Evolutionary conservation across 2,888 invertebrate genomes (phyloP), one percentile per base, ranked within the genome.

Genomic region (Lepidocyrtoides sp.): DNA sequence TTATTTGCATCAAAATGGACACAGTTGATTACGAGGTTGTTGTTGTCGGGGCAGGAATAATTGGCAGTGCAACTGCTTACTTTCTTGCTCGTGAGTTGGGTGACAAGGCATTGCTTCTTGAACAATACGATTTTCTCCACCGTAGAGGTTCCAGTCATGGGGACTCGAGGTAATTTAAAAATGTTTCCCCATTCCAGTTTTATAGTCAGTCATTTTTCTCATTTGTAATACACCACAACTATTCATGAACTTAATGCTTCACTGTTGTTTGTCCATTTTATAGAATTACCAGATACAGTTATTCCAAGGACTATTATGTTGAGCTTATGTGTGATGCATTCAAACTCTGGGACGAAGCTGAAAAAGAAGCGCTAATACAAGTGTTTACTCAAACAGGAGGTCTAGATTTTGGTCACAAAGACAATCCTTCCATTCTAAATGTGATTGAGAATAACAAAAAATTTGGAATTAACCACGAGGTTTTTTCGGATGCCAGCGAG

Each of bases 91-190:
- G 89, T 29, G 75, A 92, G 41, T 66, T 82, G 14, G 92, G 92
- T 1, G 51, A 89, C 0, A 86, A 91, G n/a, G 91, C 91, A 0
- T 79, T 93, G 4, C 79, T 94, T n/a, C 54, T 94, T 32, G 94
- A 94, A 26, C 93, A 93, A 63, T 94, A 92, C 84, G 93, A 94
- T 51, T 93, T 92, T 51, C 89, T 94, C 5, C 93, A 94, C 54
- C 51, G 91, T n/a, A 85, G 91, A 14, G 94, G 94, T 1, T 93
- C 94, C 5, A 93, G 93, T 89, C 94, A 94, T 87, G 94, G 94
- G 2, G 93, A 93, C 17, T 93, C 93, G 26, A 92, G 94, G 93
- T 94, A 48, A 17, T 17, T 57, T 57, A 10, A 0, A 26, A 57
- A 17, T 81, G 48, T 23, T 81, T 1, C 10, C 51, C 3, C n/a